Base-by-base conservation (phyloP, 2,888 invertebrate genomes). In the Torymus tubicola region DNA sequence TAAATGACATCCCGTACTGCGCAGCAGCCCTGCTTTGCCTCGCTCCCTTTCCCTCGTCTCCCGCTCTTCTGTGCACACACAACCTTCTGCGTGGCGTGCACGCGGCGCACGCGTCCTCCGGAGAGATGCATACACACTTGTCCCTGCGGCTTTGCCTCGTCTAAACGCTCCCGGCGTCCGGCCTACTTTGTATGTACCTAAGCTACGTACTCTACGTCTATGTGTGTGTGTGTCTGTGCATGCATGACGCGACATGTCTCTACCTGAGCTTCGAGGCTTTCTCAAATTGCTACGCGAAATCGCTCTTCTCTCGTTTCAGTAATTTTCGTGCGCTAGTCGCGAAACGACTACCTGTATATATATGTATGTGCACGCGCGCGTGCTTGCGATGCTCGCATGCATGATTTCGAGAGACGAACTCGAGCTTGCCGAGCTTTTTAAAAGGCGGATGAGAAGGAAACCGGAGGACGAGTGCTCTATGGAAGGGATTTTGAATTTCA, bases 1-100 rank as follows among this genome's bases (percentile, higher is more conserved):
- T 85, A 87, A 88, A 89, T 87, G 87, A 88, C 85, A 82, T 55
- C 16, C 61, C 16, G 14, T 11, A 21, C 31, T 31, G 31, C 31
- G 31, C 31, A 2, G 31, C 31, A 31, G 31, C 31, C 31, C 31
- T 31, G 1, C 10, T n/a, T 10, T 61, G 61, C 24, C 13, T 8
- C 12, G 13, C n/a, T n/a, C 12, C 24, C 63, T 61, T 21, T 21
- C 53, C 31, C 8, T 8, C 8, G 2, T 31, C 31, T 31, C 31
- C 4, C 31, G 31, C 31, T 31, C 31, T 31, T 31, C 31, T 31
- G 8, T 31, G 2, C n/a, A n/a, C 31, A 31, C 31, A 31, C 31
- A 31, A 31, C 31, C 31, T 2, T 31, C 31, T 31, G 31, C 31
- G 31, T 31, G n/a, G 13, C 68, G 50, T 42, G 31, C 2, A n/a